Percentiles rank a stretch among this genome's conserved stretches.
Evolutionary conservation across 2,113 vertebrate genomes (phyloP).

Genomic region (Bubo blakistoni): DNA sequence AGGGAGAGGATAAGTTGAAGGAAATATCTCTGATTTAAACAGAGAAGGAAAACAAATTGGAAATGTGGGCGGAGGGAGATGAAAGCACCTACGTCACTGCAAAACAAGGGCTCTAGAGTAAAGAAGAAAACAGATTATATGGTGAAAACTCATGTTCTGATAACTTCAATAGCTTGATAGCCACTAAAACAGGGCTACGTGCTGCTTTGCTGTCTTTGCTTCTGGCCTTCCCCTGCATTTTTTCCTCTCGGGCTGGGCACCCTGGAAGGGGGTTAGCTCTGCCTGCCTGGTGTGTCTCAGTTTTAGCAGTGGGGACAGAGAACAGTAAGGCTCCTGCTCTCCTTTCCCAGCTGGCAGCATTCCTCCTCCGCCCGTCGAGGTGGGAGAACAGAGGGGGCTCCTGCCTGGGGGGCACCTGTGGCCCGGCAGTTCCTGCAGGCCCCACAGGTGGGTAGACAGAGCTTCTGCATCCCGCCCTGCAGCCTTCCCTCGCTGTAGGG

Average conservation of each 20-base stretch:
- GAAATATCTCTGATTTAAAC: neutral
- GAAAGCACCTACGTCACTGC: neutral
- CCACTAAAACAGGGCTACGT: neutral
- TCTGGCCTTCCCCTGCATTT: neutral
- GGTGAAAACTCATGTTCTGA: neutral
- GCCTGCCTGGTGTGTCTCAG: neutral
- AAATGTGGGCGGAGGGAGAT: neutral
- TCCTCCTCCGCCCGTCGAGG: neutral
- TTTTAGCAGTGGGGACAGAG: neutral
- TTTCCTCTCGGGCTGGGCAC: neutral
- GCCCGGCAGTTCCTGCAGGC: neutral
- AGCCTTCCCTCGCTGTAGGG: neutral
- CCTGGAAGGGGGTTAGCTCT: neutral
- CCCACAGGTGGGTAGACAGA: no score
- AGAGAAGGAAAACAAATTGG: slow-evolving; percentile 6
- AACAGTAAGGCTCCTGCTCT: neutral
- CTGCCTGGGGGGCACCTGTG: neutral
- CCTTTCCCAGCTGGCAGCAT: neutral
- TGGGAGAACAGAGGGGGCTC: neutral
- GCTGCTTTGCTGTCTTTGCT: neutral
- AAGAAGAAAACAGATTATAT: neutral
- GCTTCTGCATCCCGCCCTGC: neutral
- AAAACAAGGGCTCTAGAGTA: neutral
- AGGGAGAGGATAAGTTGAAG: neutral
- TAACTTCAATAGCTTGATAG: neutral